A percentile compares a stretch with the other conserved stretches of the same genome.
Evolutionary conservation across 2,797 vertebrate species (phyloP).

Genomic region (Erethizon dorsatum): DNA sequence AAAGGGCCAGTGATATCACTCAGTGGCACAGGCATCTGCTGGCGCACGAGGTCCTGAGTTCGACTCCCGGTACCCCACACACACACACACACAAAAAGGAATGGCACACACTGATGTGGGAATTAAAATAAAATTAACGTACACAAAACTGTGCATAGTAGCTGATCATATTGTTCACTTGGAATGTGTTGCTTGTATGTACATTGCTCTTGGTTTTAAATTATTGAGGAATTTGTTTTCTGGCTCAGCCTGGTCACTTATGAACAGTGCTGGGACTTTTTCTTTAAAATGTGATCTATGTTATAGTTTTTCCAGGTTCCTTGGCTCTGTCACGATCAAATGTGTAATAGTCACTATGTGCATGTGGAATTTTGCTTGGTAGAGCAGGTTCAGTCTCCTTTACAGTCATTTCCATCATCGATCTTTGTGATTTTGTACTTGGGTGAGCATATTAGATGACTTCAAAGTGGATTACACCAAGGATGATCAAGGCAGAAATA

Average conservation of each 20-base stretch:
- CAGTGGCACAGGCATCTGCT: too few relatives aligned
- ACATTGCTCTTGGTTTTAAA: background rate
- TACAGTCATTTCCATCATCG: background rate
- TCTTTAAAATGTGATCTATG: slow-evolving; percentile 55
- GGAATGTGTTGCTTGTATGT: background rate
- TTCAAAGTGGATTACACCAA: background rate
- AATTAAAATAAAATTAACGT: background rate
- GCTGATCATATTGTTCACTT: background rate
- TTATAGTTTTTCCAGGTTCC: slow-evolving; percentile 56
- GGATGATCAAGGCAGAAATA: background rate
- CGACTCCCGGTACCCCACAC: too few relatives aligned
- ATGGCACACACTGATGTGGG: background rate
- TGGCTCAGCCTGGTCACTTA: background rate
- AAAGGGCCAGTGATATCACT: too few relatives aligned
- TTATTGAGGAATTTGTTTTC: slow-evolving; percentile 19
- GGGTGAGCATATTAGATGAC: background rate
- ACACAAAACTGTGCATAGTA: background rate
- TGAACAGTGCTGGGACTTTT: background rate
- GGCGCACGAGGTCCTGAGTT: too few relatives aligned
- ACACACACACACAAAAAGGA: background rate
- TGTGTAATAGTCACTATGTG: slow-evolving; percentile 44
- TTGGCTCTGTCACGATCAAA: slow-evolving; percentile 62
- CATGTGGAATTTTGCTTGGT: slow-evolving; percentile 74
- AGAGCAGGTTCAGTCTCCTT: slow-evolving; percentile 20
- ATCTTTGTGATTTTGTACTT: background rate